Percentiles rank a stretch among this genome's conserved stretches.
phyloP scores from a whole-genome alignment of 2,797 vertebrate genomes.

The Heliangelus exortis region DNA sequence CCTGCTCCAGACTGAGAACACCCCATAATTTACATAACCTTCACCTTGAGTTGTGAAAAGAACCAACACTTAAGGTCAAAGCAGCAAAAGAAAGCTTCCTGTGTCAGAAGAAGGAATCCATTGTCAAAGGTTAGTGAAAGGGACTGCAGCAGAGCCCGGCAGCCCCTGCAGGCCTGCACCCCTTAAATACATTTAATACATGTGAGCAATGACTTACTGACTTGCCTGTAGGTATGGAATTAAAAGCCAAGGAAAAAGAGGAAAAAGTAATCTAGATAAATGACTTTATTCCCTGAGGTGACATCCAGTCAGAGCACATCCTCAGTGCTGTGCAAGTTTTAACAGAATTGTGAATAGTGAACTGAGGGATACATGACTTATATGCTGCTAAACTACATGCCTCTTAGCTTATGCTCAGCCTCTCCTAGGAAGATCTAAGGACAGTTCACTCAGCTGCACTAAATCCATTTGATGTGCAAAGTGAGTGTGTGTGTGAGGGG shows the following conservation, averaged over 20 bases:
- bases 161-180: constrained; percentile 70
- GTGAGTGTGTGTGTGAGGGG: background rate
- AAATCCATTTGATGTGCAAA: constrained; percentile 71
- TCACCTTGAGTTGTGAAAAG: background rate
- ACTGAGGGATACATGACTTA: constrained; percentile 68
- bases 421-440: constrained; percentile 72
- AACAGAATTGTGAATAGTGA: constrained; percentile 80
- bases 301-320: constrained; percentile 81
- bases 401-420: constrained; percentile 65
- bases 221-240: constrained; percentile 87
- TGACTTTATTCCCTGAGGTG: constrained; percentile 83
- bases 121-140: constrained; percentile 56
- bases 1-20: background rate
- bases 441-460: constrained; percentile 74
- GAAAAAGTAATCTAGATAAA: constrained; percentile 85
- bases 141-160: constrained; percentile 45
- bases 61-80: background rate
- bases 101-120: constrained; percentile 66
- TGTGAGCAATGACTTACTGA: constrained; percentile 86
- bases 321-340: constrained; percentile 85
- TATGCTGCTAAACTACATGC: constrained; percentile 63
- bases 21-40: background rate
- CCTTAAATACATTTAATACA: constrained; percentile 81
- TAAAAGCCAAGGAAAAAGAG: constrained; percentile 83
- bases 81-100: background rate